Evolutionary conservation across 2,888 invertebrate genomes (phyloP).

Genomic region (Diplazon laetatorius): DNA sequence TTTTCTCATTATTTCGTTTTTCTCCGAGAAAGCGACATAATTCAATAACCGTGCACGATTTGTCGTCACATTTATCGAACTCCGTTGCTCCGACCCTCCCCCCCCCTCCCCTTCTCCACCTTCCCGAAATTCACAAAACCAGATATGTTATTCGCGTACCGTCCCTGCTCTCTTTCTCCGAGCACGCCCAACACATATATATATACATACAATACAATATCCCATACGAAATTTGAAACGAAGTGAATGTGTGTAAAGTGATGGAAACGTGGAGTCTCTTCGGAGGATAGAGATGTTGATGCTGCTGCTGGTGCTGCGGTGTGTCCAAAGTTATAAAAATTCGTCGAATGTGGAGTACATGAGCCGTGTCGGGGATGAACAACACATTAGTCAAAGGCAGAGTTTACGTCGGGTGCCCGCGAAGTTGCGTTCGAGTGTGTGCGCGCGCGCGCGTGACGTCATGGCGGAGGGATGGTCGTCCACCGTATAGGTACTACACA

Average conservation of each 20-base stretch:
- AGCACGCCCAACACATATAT: no score
- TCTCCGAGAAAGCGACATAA: constrained; percentile 56
- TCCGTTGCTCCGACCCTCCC: constrained; percentile 39
- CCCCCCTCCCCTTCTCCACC: constrained; percentile 8
- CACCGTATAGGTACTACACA: no score
- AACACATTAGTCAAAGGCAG: constrained; percentile 81
- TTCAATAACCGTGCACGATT: constrained; percentile 48
- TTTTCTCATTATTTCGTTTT: constrained; percentile 6
- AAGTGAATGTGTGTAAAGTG: constrained; percentile 12
- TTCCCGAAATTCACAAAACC: no score
- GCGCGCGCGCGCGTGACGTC: constrained; percentile 1
- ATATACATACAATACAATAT: not conserved
- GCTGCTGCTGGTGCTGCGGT: constrained; percentile 26
- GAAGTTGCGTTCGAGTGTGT: constrained; percentile 39
- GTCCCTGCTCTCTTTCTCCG: no score
- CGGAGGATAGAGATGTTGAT: no score
- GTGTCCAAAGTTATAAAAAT: constrained; percentile 70
- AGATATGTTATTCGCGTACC: no score
- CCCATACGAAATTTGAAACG: constrained; percentile 23
- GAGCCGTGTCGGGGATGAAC: constrained; percentile 78
- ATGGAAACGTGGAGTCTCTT: not conserved
- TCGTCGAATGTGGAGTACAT: constrained; percentile 76
- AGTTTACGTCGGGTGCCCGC: constrained; percentile 70
- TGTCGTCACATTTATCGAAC: constrained; percentile 55
- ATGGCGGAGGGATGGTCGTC: not conserved